A percentile compares a stretch with the other conserved stretches of the same genome.
Evolutionary conservation across 1,140 invertebrate genomes (phyloP).

Genomic region (Zaprionus capensis): DNA sequence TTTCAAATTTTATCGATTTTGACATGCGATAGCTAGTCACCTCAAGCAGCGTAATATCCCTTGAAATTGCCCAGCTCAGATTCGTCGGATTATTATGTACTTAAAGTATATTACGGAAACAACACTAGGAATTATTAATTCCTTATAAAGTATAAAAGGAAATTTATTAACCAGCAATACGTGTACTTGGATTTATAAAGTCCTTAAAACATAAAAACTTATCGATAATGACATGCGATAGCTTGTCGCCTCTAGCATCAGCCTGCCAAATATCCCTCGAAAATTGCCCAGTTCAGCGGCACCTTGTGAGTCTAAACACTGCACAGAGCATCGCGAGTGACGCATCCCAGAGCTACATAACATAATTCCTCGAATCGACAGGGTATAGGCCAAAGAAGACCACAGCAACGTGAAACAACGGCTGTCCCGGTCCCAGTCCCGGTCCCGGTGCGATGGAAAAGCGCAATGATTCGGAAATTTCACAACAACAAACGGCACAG

Average conservation of each 20-base stretch:
- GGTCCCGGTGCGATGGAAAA: constrained; percentile 42
- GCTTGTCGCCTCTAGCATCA: constrained; percentile 27
- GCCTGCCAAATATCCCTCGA: constrained; percentile 32
- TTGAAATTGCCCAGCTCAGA: neutral
- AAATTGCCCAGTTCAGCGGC: constrained; percentile 26
- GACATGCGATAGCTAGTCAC: too few relatives aligned
- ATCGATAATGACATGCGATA: constrained; percentile 3
- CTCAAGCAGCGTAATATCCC: neutral
- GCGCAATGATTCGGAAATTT: constrained; percentile 84
- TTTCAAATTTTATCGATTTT: too few relatives aligned
- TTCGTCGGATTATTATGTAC: neutral
- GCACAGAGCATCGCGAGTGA: constrained; percentile 11
- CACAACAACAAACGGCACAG: constrained; percentile 37
- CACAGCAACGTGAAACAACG: neutral
- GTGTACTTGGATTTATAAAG: neutral
- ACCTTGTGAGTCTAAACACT: constrained; percentile 38
- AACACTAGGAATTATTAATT: neutral
- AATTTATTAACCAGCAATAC: neutral
- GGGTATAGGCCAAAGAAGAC: constrained; percentile 43
- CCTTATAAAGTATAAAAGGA: neutral
- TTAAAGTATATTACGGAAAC: neutral
- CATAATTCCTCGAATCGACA: constrained; percentile 68
- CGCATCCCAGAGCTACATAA: constrained; percentile 10
- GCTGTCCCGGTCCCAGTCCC: neutral
- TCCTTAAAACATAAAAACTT: neutral